phyloP scores from a whole-genome alignment of 2,797 vertebrate genomes.

The Rhinogobio ventralis region DNA sequence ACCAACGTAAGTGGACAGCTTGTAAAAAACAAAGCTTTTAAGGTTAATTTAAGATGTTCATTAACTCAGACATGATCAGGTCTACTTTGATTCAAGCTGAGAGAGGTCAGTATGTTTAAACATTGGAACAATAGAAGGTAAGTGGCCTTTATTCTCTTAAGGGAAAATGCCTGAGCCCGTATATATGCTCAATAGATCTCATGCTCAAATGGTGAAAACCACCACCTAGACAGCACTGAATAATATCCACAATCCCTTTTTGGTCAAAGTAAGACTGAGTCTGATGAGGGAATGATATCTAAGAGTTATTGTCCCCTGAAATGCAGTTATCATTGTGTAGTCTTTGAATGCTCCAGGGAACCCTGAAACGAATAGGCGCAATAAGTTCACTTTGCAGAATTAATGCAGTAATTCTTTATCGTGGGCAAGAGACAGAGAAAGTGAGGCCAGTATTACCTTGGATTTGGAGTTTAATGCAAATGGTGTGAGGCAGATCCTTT shows the following conservation, averaged over 20 bases:
- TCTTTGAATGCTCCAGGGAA: slow-evolving; percentile 97
- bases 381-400: slow-evolving; percentile 99
- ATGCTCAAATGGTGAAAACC: slow-evolving; percentile 1
- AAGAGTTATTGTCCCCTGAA: slow-evolving; percentile 86
- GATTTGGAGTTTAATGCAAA: slow-evolving; percentile 97
- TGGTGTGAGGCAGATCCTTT: slow-evolving; percentile 89
- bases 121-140: slow-evolving; percentile 59
- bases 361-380: slow-evolving; percentile 93
- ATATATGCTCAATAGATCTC: background rate
- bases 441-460: slow-evolving; percentile 89
- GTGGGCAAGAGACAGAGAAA: slow-evolving; percentile 70
- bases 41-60: slow-evolving; percentile 62
- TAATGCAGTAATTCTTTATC: slow-evolving; percentile 99
- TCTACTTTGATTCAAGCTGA: slow-evolving; percentile 61
- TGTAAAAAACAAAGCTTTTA: slow-evolving; percentile 45
- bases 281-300: slow-evolving; percentile 87
- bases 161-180: slow-evolving; percentile 59
- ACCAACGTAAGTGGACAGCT: slow-evolving; percentile 53
- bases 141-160: slow-evolving; percentile 45
- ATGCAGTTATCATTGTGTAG: slow-evolving; percentile 91
- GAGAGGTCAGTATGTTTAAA: slow-evolving; percentile 65
- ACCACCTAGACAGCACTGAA: background rate
- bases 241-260: slow-evolving; percentile 44
- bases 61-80: slow-evolving; percentile 53
- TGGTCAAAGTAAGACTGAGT: slow-evolving; percentile 52